A percentile compares a stretch with the other conserved stretches of the same genome.
Evolutionary conservation across 2,888 invertebrate genomes (phyloP).

Genomic region (Plemyria rubiginata): DNA sequence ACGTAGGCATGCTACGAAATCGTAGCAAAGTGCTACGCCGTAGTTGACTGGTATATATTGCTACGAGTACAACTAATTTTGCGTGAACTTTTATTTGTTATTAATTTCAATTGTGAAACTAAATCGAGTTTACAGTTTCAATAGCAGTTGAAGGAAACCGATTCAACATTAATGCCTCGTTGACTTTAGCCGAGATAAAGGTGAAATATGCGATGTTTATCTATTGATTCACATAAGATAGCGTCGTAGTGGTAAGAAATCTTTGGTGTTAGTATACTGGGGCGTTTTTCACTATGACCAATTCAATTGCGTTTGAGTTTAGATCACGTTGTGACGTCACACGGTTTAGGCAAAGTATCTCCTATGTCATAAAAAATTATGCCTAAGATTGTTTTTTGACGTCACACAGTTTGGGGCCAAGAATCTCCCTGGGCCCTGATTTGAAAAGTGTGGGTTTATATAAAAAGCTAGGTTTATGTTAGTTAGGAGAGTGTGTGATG

Average conservation of each 20-base stretch:
- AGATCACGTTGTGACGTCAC: too few species aligned
- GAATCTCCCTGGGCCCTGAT: too few species aligned
- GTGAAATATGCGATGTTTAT: slow-evolving; percentile 15
- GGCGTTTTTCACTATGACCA: too few species aligned
- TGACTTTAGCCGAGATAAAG: slow-evolving; percentile 21
- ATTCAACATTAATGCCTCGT: slow-evolving; percentile 12
- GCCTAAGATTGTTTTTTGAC: too few species aligned
- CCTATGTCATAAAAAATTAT: too few species aligned
- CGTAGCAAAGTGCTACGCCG: slow-evolving; percentile 26
- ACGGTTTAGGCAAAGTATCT: too few species aligned
- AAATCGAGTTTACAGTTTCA: slow-evolving; percentile 28
- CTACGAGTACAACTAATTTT: neutral
- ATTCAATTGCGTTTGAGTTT: too few species aligned
- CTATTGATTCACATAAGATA: slow-evolving; percentile 11
- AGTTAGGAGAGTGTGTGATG: too few species aligned
- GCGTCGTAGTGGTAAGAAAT: neutral
- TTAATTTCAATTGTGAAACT: slow-evolving; percentile 38
- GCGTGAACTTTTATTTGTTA: too few species aligned
- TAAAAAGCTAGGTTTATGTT: too few species aligned
- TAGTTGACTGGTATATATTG: slow-evolving; percentile 7
- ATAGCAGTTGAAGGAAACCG: slow-evolving; percentile 28
- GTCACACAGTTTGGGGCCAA: too few species aligned
- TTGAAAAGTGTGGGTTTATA: neutral
- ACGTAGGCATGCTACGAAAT: slow-evolving; percentile 17
- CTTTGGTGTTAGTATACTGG: neutral